Evolutionary conservation across 2,888 invertebrate species (phyloP), one percentile per base, ranked within the genome.

Genomic region (Orthosia gothica): DNA sequence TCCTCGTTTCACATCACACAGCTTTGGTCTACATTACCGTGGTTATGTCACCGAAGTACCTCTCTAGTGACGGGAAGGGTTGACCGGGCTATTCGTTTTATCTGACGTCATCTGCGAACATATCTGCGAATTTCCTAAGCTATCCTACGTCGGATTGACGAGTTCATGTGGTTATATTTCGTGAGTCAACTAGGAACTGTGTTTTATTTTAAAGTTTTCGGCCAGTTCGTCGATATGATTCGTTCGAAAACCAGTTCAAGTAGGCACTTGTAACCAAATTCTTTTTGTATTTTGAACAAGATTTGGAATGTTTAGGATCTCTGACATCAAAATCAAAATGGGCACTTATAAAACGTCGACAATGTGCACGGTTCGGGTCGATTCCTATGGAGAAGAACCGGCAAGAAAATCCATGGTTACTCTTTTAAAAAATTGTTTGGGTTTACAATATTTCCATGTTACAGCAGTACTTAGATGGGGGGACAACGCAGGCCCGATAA

Each of bases 11-110:
- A 68, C 58, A 75, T 62, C 26, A 47, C 23, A 52, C 59, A n/a
- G 65, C 64, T 59, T 70, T 40, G 59, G 63, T 61, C 62, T 61
- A 81, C 26, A 76, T 81, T 71, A 64, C 55, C 58, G 45, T 59
- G 71, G 72, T 65, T 80, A 71, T 80, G 45, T 65, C 26, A 59
- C 61, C n/a, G 16, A 65, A 80, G 64, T 76, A 68, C 15, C 45
- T 23, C 64, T 82, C 55, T 76, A 52, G 58, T 50, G 63, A 54
- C 26, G 58, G 12, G 13, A 64, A 68, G 49, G 72, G 78, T 66
- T 77, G 68, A 63, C 54, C 54, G 50, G 12, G 45, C 55, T 76
- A 57, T 71, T 74, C 63, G 65, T 61, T 63, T 77, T 78, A 78
- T 67, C 58, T 78, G 40, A 78, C 63, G 82, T 81, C 69, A 70